Base-by-base conservation (phyloP, 2,797 vertebrate species). In the Chaunax sp. region DNA sequence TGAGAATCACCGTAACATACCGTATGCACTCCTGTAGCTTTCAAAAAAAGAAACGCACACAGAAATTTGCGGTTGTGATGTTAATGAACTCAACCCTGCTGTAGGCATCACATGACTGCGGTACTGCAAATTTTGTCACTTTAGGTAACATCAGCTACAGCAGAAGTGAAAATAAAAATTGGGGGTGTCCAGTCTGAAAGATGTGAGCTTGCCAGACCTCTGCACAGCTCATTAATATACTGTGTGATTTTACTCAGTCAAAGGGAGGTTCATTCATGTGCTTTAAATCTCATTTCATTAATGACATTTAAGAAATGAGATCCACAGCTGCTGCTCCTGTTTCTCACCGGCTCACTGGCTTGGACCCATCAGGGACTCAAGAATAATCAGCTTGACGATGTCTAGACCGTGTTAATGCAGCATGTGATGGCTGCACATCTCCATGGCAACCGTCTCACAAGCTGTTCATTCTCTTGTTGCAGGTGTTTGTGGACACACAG, bases 371-470 rank as follows among this genome's bases (percentile, higher is more conserved):
- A 45, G 64, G 59, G 35, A 65, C 19, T 9, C 19, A 4, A 54
- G 26, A 62, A 69, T 68, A 72, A 72, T 75, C 69, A 68, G 45
- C 65, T 40, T 56, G 56, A 58, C 75, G 71, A 81, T 73, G 72
- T 69, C 69, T 70, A 47, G 26, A 18, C 35, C 46, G n/a, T 20
- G 35, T 54, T 50, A 64, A 64, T 25, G 33, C 45, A 18, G 62
- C 52, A 47, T 81, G 71, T 52, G 69, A 66, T 74, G 69, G n/a
- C 46, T 51, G 41, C 41, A 20, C 3, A 41, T 88, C 68, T 54
- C 84, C 75, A 75, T 63, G 63, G 72, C n/a, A 76, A 85, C 81
- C 37, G 0, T 45, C 59, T 85, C 73, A 75, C 69, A 57, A 50
- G 64, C 45, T 54, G 46, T 72, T 70, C 1, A 0, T 58, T 26